Conservation (phyloP, 30 jellyfish, hydroid and myxozoan species). For the Aurelia sp. region DNA sequence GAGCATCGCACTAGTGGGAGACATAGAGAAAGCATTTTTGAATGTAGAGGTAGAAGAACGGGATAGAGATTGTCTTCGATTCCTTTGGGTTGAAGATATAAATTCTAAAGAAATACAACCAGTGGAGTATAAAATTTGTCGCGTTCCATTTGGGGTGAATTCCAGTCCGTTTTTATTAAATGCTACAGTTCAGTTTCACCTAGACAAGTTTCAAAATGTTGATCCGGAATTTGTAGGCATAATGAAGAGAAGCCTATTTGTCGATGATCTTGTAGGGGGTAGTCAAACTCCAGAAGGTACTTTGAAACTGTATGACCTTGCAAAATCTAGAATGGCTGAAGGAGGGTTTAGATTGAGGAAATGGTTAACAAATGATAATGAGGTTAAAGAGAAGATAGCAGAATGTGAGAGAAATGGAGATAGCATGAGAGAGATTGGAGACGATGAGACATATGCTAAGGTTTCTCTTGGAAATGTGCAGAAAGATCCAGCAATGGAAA, state of each 20-base stretch:
- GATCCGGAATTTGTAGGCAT: too few relatives aligned
- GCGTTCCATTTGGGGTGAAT: slow-evolving; percentile 40
- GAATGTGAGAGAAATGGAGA: not conserved
- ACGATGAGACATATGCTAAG: too few relatives aligned
- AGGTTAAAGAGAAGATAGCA: not conserved
- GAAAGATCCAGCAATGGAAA: not conserved
- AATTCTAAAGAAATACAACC: slow-evolving; percentile 1
- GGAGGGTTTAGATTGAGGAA: not conserved
- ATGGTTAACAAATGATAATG: not conserved
- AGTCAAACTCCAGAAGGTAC: slow-evolving; percentile 10
- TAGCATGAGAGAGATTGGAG: not conserved
- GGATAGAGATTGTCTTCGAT: too few relatives aligned
- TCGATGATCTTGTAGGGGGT: slow-evolving; percentile 26
- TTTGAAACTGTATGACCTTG: not conserved
- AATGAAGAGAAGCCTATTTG: not conserved
- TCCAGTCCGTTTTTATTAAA: slow-evolving; percentile 19
- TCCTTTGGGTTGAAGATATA: not conserved
- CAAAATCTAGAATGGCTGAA: not conserved
- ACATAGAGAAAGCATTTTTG: too few relatives aligned
- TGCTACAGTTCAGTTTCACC: slow-evolving; percentile 41
- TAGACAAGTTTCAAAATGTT: not conserved
- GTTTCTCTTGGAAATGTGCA: too few relatives aligned
- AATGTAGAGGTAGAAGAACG: too few relatives aligned
- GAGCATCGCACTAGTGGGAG: too few relatives aligned
- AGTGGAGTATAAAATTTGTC: slow-evolving; percentile 6